phyloP scores from a whole-genome alignment of 2,797 vertebrate genomes.

The Spondyliosoma cantharus region DNA sequence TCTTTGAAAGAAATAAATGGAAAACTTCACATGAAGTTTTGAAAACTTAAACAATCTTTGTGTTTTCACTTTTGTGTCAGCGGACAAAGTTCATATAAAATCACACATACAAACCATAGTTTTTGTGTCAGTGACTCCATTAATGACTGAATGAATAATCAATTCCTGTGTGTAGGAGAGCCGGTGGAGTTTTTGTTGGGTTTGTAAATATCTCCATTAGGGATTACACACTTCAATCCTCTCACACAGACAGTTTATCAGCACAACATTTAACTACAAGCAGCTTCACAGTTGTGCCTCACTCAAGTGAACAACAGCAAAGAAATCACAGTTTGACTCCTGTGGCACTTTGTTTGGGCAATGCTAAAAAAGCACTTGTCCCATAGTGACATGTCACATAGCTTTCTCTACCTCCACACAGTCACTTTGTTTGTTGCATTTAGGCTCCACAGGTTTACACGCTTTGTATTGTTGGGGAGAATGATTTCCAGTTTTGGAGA shows the following conservation, averaged over 20 bases:
- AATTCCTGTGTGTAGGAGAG: background rate
- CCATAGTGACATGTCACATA: too few relatives aligned
- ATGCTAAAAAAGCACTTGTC: background rate
- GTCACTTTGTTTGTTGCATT: background rate
- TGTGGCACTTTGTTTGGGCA: background rate
- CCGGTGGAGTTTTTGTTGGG: background rate
- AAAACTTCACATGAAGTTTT: slow-evolving; percentile 75
- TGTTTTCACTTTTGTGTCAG: slow-evolving; percentile 6
- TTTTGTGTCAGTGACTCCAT: background rate
- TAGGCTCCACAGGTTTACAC: background rate
- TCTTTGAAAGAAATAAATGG: slow-evolving; percentile 69
- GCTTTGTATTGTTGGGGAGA: background rate
- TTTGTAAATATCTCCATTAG: background rate
- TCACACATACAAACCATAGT: background rate
- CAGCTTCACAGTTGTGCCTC: background rate
- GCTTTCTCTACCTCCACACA: background rate
- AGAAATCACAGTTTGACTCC: background rate
- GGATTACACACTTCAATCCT: background rate
- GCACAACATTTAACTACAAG: slow-evolving; percentile 1
- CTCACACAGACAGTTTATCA: slow-evolving; percentile 4
- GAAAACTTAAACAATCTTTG: slow-evolving; percentile 35
- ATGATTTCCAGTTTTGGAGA: background rate
- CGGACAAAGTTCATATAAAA: background rate
- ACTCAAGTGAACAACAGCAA: background rate
- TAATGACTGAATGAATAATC: background rate